Percentiles rank a stretch among this genome's conserved stretches.
Evolutionary conservation across 1,140 invertebrate species (phyloP).

Genomic region (Macrotrachela quadricornifera): DNA sequence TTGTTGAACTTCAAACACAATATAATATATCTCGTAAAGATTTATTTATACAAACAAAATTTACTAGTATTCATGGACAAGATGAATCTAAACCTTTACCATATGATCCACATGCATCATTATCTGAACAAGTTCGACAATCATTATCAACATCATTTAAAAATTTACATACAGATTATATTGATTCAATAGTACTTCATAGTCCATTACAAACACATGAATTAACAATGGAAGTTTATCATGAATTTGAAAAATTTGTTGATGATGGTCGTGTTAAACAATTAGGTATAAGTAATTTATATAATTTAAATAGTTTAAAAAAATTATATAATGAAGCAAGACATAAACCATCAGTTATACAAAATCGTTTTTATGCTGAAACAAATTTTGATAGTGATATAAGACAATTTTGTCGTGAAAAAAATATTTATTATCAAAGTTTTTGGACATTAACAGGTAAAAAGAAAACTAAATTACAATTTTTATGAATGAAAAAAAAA

Average conservation of each 20-base stretch:
- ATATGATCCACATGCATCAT: constrained; percentile 10
- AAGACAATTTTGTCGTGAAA: background rate
- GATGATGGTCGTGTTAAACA: constrained; percentile 10
- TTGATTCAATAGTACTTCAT: constrained; percentile 12
- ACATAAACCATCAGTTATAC: constrained; percentile 11
- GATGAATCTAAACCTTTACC: constrained; percentile 10
- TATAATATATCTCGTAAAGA: constrained; percentile 10
- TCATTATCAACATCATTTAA: constrained; percentile 10
- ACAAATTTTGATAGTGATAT: constrained; percentile 11
- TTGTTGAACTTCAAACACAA: constrained; percentile 8
- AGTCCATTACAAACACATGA: constrained; percentile 10
- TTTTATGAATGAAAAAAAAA: no score
- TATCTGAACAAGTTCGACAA: constrained; percentile 10
- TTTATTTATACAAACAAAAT: constrained; percentile 12
- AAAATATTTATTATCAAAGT: no score
- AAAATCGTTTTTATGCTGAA: constrained; percentile 12
- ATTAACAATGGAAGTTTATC: constrained; percentile 10
- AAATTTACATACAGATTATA: constrained; percentile 11
- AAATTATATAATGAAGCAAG: constrained; percentile 9
- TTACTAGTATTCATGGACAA: constrained; percentile 11
- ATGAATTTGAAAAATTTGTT: constrained; percentile 11
- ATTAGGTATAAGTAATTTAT: constrained; percentile 11
- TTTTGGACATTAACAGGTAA: constrained; percentile 14
- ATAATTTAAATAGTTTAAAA: constrained; percentile 4
- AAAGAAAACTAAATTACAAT: no score